Evolutionary conservation across 2,888 invertebrate genomes (phyloP).

Genomic region (Caenorhabditis sulstoni): DNA sequence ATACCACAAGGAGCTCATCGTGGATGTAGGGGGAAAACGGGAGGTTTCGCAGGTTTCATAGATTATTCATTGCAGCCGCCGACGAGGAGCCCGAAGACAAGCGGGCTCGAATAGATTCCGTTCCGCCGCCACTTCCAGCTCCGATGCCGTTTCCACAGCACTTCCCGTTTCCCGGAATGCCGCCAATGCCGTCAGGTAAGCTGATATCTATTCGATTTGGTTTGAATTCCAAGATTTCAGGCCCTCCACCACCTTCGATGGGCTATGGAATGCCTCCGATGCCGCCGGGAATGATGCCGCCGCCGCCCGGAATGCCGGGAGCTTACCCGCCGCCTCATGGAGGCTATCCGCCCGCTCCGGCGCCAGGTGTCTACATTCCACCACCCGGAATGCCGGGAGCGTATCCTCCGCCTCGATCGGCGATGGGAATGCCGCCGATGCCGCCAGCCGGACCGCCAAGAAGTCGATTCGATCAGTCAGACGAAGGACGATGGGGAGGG

Average conservation of each 20-base stretch:
- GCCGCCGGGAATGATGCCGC: conserved; percentile 63
- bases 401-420: conserved; percentile 37
- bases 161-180: conserved; percentile 55
- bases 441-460: conserved; percentile 3
- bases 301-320: conserved; percentile 51
- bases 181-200: conserved; percentile 64
- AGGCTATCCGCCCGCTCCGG: conserved; percentile 30
- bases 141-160: conserved; percentile 60
- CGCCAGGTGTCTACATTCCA: conserved; percentile 49
- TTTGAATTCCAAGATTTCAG: too few relatives aligned
- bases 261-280: conserved; percentile 63
- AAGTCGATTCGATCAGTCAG: conserved; percentile 11
- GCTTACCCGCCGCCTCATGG: conserved; percentile 42
- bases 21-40: conserved; percentile 48
- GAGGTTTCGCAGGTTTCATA: background rate
- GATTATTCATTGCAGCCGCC: conserved; percentile 5
- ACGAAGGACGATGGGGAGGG: conserved; percentile 12
- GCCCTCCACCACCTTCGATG: conserved; percentile 45
- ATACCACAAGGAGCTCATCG: conserved; percentile 88
- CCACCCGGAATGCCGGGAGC: conserved; percentile 55
- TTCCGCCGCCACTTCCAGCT: conserved; percentile 70
- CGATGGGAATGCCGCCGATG: conserved; percentile 16
- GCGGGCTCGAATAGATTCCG: conserved; percentile 25
- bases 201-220: too few relatives aligned
- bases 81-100: conserved; percentile 60